Evolutionary conservation across 2,113 vertebrate species (phyloP).

Genomic region (Dicrurus megarhynchus): DNA sequence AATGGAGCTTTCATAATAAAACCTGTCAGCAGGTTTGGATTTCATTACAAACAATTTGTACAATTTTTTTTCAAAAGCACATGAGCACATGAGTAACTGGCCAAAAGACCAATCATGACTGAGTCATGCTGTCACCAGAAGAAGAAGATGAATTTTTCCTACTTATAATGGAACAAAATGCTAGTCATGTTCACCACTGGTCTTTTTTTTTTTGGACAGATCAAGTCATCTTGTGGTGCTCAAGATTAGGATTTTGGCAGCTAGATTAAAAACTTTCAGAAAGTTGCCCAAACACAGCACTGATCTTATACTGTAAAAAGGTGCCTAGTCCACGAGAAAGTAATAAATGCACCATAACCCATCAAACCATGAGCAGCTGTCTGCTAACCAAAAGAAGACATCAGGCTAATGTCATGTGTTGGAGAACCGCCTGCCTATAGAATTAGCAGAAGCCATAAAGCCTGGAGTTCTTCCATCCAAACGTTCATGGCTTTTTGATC

Average conservation of each 20-base stretch:
- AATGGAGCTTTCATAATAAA: background rate
- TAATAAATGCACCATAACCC: background rate
- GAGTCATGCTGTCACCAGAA: background rate
- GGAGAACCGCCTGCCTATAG: background rate
- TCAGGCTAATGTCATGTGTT: background rate
- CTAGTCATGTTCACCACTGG: background rate
- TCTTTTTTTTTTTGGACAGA: background rate
- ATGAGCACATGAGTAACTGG: background rate
- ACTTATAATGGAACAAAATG: background rate
- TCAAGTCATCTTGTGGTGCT: background rate
- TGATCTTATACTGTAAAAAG: background rate
- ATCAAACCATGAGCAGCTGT: background rate
- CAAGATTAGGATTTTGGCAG: background rate
- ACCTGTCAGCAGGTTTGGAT: constrained; percentile 20
- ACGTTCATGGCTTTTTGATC: background rate
- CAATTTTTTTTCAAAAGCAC: background rate
- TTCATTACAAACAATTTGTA: background rate
- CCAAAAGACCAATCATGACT: background rate
- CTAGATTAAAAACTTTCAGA: background rate
- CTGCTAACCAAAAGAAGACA: background rate
- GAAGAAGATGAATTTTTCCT: background rate
- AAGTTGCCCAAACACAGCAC: background rate
- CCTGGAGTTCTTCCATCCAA: rapidly evolving
- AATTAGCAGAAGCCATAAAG: background rate
- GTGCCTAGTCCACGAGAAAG: background rate